Evolutionary conservation across 2,113 vertebrate genomes (phyloP).

Genomic region (Astur gentilis): DNA sequence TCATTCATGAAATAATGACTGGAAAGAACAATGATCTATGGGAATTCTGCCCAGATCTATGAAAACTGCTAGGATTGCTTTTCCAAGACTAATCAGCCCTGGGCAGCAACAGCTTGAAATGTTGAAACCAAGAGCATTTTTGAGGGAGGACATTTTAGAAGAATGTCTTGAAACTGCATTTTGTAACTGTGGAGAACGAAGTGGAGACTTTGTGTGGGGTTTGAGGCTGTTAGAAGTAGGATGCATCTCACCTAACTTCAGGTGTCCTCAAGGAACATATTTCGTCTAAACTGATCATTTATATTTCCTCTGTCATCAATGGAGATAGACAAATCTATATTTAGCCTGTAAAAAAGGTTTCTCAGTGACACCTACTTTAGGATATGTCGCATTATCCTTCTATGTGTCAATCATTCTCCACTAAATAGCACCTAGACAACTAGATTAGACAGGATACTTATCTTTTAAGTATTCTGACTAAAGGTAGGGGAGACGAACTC

Average conservation of each 20-base stretch:
- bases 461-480: neutral
- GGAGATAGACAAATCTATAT: neutral
- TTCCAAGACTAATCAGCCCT: slow-evolving; percentile 32
- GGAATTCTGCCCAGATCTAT: slow-evolving; percentile 21
- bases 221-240: neutral
- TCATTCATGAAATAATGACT: neutral
- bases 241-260: neutral
- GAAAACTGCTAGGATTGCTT: neutral
- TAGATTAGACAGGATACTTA: neutral
- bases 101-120: slow-evolving; percentile 21
- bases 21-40: slow-evolving; percentile 17
- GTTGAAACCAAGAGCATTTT: slow-evolving; percentile 57
- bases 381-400: neutral
- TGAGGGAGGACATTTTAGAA: slow-evolving; percentile 35
- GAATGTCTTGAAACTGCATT: slow-evolving; percentile 38
- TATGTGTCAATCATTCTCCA: neutral
- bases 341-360: neutral
- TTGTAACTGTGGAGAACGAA: neutral
- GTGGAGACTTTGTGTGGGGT: neutral
- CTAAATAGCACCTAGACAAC: neutral
- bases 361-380: neutral
- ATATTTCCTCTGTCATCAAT: neutral
- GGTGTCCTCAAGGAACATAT: neutral
- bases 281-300: neutral
- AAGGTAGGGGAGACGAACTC: neutral